Evolutionary conservation across 2,113 vertebrate species (phyloP), one percentile per base, ranked within the genome.

Genomic region (Microtus oregoni): DNA sequence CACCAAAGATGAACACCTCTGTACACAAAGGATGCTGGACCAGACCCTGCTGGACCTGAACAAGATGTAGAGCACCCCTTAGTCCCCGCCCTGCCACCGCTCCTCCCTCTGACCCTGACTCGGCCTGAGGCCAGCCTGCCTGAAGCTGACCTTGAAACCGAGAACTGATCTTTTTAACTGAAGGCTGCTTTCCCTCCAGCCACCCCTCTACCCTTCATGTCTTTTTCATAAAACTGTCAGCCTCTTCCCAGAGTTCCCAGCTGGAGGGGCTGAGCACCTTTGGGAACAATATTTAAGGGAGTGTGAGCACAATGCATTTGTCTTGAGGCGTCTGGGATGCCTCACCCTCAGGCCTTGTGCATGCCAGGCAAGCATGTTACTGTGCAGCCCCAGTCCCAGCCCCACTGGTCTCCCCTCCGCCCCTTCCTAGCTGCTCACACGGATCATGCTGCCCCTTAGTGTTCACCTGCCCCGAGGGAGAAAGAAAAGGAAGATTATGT

Each of bases 21-120:
- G 99, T 98, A 99, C 99, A 47, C 99, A 99, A 97, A 98, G 99
- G 79, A 99, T 99, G 94, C 98, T 99, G 98, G 99, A 99, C 96
- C 99, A 99, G 98, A 99, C 99, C 96, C 98, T 99, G 99, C 99
- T 99, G 58, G 99, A 99, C 97, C 99, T 99, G 95, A 99, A 99
- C 11, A 98, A 99, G 98, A 99, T 99, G 99, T 99, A 98, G 99
- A 76, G 86, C 97, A 61, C 92, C 97, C 97, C 96, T 96, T 94
- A 0, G 26, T 72, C 98, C 81, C 95, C 3, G 26, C 55, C 32
- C 86, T 78, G 98, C 97, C 19, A 81, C 89, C 12, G 67, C 91
- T 92, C 95, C 88, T 70, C 86, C 91, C 88, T 79, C 86, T 63
- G 85, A 94, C 93, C 89, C 95, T 1, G 38, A 95, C 97, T 94